phyloP scores from a whole-genome alignment of 2,113 vertebrate genomes.

The Brachyhypopomus gauderio region DNA sequence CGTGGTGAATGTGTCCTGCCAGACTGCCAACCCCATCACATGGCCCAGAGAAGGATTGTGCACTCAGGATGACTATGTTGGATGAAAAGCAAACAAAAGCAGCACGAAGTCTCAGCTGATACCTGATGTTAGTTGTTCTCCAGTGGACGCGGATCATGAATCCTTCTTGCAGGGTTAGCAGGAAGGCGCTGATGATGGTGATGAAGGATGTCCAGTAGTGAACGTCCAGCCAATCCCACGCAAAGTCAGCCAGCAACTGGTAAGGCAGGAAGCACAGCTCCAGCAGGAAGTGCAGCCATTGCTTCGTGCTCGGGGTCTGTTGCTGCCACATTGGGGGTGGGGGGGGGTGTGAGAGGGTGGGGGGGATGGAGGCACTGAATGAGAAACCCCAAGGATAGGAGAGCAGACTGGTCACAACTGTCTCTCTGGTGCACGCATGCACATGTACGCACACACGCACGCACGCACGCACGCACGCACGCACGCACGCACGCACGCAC shows the following conservation, averaged over 20 bases:
- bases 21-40: too few species aligned
- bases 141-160: slow-evolving; percentile 86
- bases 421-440: neutral
- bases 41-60: too few species aligned
- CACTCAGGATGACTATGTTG: too few species aligned
- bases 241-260: slow-evolving; percentile 29
- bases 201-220: slow-evolving; percentile 24
- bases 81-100: too few species aligned
- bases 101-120: slow-evolving; percentile 8
- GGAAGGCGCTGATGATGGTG: slow-evolving; percentile 1
- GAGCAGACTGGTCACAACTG: neutral
- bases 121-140: slow-evolving; percentile 83
- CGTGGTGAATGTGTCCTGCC: too few species aligned
- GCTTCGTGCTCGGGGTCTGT: slow-evolving; percentile 52
- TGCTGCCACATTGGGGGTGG: neutral
- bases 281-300: slow-evolving; percentile 32
- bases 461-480: slow-evolving; percentile 18
- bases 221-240: slow-evolving; percentile 33
- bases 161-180: slow-evolving; percentile 77
- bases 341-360: too few species aligned
- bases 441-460: slow-evolving; percentile 60
- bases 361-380: neutral
- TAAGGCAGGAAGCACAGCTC: slow-evolving; percentile 33
- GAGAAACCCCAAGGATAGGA: neutral
- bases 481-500: neutral